A percentile compares a stretch with the other conserved stretches of the same genome.
Evolutionary conservation across 37 sponge, comb jelly and placozoan genomes (phyloP).

Genomic region (Geodia barretti): DNA sequence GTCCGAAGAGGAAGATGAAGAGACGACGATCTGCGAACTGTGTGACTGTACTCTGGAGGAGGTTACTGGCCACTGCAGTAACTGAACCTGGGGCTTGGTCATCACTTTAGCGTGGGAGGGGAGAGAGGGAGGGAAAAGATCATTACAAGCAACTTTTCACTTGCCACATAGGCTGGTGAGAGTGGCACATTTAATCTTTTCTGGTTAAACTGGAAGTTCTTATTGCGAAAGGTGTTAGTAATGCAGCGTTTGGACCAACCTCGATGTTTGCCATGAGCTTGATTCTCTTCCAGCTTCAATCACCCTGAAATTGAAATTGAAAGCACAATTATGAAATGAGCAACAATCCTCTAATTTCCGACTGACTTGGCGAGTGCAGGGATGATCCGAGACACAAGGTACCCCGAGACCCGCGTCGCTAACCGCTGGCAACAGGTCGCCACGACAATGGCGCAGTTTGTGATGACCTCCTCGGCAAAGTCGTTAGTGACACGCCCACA

Average conservation of each 20-base stretch:
- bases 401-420: conserved; percentile 31
- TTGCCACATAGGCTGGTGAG: no score
- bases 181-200: no score
- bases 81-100: conserved; percentile 48
- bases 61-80: conserved; percentile 47
- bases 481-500: conserved; percentile 28
- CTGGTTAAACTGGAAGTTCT: no score
- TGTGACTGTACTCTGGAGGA: conserved; percentile 46
- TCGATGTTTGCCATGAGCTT: no score
- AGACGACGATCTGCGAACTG: conserved; percentile 65
- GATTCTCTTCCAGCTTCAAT: no score
- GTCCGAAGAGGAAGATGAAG: conserved; percentile 65
- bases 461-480: conserved; percentile 52
- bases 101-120: neutral
- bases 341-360: no score
- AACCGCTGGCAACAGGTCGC: conserved; percentile 51
- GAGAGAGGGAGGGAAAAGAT: no score
- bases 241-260: no score
- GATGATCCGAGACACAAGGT: conserved; percentile 47
- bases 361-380: conserved; percentile 46
- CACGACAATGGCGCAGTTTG: conserved; percentile 34
- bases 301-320: no score
- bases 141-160: neutral
- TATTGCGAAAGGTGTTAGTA: no score
- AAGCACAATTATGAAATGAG: no score